Percentiles rank a stretch among this genome's conserved stretches.
Conservation (phyloP, 2,888 invertebrate genomes). For the Xestia c-nigrum region DNA sequence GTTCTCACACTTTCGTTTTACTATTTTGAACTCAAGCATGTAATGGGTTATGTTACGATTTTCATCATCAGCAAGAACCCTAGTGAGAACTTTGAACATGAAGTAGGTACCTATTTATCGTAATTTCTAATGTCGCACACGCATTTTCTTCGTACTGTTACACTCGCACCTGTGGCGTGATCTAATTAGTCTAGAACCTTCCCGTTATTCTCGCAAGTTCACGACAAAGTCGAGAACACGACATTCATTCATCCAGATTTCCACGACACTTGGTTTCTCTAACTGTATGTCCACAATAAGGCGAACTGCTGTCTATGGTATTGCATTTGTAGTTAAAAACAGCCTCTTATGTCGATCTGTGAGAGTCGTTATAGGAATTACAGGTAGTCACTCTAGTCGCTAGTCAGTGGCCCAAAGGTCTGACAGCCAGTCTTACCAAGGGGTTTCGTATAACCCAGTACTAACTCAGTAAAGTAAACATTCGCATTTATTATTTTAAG, state of each 20-base stretch:
- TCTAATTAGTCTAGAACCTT: slow-evolving; percentile 33
- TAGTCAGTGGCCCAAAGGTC: too few species aligned
- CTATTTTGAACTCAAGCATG: not conserved
- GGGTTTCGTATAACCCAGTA: too few species aligned
- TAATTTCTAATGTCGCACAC: slow-evolving; percentile 29
- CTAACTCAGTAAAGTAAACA: too few species aligned
- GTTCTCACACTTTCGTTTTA: not conserved
- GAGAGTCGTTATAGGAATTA: too few species aligned
- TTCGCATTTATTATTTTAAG: too few species aligned
- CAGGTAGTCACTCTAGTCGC: too few species aligned
- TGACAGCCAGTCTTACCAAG: too few species aligned
- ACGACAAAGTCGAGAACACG: not conserved
- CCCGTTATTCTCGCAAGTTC: slow-evolving; percentile 27
- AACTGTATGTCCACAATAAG: not conserved
- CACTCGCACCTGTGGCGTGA: slow-evolving; percentile 38
- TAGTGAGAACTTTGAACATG: not conserved
- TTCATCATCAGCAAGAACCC: not conserved
- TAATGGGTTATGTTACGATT: not conserved
- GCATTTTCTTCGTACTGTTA: slow-evolving; percentile 12
- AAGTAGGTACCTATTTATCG: slow-evolving; percentile 15
- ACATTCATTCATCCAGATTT: slow-evolving; percentile 8
- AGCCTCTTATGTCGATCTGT: too few species aligned
- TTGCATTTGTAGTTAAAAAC: too few species aligned
- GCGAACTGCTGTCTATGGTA: not conserved
- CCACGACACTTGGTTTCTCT: not conserved